Base-by-base conservation (phyloP, 2,113 vertebrate genomes). In the Oryzias javanicus region DNA sequence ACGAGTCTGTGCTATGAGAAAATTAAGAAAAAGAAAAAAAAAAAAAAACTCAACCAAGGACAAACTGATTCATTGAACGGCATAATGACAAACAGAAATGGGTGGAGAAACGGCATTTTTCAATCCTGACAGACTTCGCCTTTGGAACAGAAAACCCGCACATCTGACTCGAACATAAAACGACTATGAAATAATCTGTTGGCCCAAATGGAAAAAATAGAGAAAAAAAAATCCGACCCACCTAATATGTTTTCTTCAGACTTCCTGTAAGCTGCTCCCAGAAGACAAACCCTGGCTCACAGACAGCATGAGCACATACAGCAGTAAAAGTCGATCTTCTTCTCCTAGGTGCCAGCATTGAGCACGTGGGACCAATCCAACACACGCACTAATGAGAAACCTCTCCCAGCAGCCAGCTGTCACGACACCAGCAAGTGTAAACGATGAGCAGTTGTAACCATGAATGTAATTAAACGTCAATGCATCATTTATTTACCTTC, bases 251-350 rank as follows among this genome's bases (percentile, higher is more conserved):
- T 51, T 53, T 35, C 29, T 24, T 55, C 24, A 27, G 22, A 45
- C 40, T 25, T 62, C 47, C 40, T 42, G 70, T 81, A 76, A 78
- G 62, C 61, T 19, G 63, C 49, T 73, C 67, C 60, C 59, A 63
- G 44, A 84, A 79, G 63, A 84, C 48, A 54, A 67, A 44, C 10
- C 47, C 45, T 19, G 49, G 68, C 71, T 80, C 25, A 45, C 78
- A 72, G 85, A 81, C 18, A 15, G 51, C 15, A 58, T 68, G 56
- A 48, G 49, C 51, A 27, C 80, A 67, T 68, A 59, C 73, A 57
- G 60, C 62, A 18, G 59, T 5, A 6, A 41, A 54, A 50, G 46
- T 78, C 74, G 74, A 67, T 48, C 49, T 74, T 4, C 10, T 56
- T 68, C 80, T 64, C 74, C 18, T 7, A 67, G 70, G 72, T 25